Conservation (phyloP, 1,140 invertebrate species). For the Planococcus citri region DNA sequence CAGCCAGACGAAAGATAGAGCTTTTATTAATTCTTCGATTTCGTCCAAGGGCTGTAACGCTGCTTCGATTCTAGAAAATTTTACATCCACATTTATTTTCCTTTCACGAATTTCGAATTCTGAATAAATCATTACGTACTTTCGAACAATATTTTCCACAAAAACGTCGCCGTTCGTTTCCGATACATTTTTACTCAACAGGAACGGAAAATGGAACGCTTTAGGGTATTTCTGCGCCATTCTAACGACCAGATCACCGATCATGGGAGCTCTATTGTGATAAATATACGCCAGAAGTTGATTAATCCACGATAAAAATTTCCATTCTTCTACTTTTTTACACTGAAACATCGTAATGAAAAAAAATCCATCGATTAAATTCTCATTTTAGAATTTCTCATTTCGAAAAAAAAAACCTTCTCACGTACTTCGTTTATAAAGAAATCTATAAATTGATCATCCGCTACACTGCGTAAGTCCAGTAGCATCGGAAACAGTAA, state of each 20-base stretch:
- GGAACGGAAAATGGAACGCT: neutral
- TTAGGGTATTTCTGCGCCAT: neutral
- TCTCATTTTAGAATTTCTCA: neutral
- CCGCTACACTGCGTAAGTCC: neutral
- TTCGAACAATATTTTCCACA: no score
- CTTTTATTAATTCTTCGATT: neutral
- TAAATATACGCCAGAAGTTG: neutral
- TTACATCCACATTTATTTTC: no score
- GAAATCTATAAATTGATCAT: neutral
- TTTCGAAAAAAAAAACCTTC: neutral
- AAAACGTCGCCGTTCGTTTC: no score
- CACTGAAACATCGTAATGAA: neutral
- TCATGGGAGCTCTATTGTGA: neutral
- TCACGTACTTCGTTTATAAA: neutral
- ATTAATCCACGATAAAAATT: neutral
- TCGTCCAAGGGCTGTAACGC: neutral
- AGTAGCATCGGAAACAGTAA: neutral
- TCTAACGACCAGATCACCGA: neutral
- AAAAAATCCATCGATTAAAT: neutral
- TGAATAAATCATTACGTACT: no score
- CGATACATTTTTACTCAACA: neutral
- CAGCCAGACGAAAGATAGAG: neutral
- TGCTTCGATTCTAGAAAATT: no score
- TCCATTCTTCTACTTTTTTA: constrained; percentile 8
- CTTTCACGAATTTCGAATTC: no score